Percentiles rank a stretch among this genome's conserved stretches.
Evolutionary conservation across 2,113 vertebrate species (phyloP).

Genomic region (Sialia sialis): DNA sequence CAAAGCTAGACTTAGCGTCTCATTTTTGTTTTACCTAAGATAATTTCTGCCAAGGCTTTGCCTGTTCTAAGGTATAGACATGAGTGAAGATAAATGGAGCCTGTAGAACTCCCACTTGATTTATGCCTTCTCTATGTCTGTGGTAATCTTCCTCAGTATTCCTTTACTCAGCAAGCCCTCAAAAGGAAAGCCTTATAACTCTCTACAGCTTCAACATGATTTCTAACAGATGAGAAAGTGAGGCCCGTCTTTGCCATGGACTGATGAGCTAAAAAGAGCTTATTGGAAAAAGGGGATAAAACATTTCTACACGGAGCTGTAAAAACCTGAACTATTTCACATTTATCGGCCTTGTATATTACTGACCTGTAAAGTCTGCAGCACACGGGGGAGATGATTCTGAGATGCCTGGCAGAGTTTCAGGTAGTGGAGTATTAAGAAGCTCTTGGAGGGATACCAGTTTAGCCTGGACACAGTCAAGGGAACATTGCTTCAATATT

Average conservation of each 20-base stretch:
- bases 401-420: constrained; percentile 70
- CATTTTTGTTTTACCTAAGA: neutral
- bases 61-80: neutral
- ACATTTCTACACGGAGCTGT: neutral
- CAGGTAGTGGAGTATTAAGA: constrained; percentile 76
- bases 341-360: neutral
- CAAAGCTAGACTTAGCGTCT: neutral
- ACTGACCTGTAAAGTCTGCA: constrained; percentile 75
- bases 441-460: constrained; percentile 73
- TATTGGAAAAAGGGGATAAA: neutral
- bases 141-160: neutral
- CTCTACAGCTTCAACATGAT: neutral
- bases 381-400: constrained; percentile 57
- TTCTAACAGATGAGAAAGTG: neutral
- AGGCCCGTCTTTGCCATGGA: neutral
- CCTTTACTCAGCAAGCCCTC: neutral
- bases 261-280: neutral
- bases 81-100: neutral
- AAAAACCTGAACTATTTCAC: neutral
- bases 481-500: neutral
- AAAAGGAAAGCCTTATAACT: neutral
- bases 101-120: neutral
- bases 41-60: neutral
- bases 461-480: constrained; percentile 52
- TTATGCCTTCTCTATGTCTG: neutral